Conservation (phyloP, 2,888 invertebrate genomes). For the Drosophila stalkeri region DNA sequence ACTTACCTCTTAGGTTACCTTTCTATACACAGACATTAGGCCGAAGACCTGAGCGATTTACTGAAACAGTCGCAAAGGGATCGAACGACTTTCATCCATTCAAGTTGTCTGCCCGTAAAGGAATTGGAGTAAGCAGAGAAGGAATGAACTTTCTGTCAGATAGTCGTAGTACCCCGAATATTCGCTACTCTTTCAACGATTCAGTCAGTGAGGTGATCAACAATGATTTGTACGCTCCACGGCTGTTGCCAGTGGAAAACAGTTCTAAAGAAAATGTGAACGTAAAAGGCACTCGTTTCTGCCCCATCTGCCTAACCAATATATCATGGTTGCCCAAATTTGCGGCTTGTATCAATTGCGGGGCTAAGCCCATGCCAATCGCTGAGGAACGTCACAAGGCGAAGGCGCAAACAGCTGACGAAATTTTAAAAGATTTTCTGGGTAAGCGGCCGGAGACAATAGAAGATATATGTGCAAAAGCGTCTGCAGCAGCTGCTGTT, state of each 20-base stretch:
- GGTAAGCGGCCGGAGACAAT: conserved; percentile 36
- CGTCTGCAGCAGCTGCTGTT: background rate
- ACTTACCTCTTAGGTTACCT: background rate
- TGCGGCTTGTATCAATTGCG: conserved; percentile 83
- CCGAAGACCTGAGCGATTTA: conserved; percentile 46
- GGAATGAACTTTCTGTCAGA: background rate
- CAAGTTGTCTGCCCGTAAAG: background rate
- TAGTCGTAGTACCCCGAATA: background rate
- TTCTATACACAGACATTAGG: conserved; percentile 48
- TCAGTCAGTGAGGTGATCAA: background rate
- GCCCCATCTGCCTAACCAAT: conserved; percentile 82
- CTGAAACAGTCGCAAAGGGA: conserved; percentile 44
- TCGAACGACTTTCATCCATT: background rate
- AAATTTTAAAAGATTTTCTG: conserved; percentile 75
- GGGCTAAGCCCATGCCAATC: conserved; percentile 77
- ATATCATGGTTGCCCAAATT: conserved; percentile 85
- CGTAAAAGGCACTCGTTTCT: conserved; percentile 63
- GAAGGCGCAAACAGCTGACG: conserved; percentile 77
- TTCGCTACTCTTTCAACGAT: conserved; percentile 23
- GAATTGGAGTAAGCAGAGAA: background rate
- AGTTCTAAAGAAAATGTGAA: conserved; percentile 15
- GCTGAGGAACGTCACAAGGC: conserved; percentile 67
- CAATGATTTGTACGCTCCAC: conserved; percentile 4
- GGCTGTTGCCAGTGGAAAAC: conserved; percentile 24
- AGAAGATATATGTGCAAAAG: conserved; percentile 31